Evolutionary conservation across 2,113 vertebrate species (phyloP).

Genomic region (Vulpes lagopus): DNA sequence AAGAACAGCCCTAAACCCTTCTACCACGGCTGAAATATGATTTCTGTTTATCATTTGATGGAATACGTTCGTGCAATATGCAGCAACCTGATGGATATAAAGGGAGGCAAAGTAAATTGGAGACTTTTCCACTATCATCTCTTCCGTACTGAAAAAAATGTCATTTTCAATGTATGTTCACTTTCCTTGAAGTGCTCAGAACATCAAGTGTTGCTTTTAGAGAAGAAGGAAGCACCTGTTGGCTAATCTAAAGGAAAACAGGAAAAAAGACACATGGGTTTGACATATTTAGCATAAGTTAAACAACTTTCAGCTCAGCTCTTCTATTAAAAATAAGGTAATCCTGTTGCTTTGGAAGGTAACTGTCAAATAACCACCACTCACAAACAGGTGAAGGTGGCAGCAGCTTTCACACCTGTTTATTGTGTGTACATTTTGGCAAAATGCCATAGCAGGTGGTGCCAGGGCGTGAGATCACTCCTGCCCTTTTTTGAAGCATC

Average conservation of each 20-base stretch:
- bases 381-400: neutral
- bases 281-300: neutral
- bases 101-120: neutral
- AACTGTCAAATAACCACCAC: neutral
- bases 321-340: neutral
- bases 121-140: neutral
- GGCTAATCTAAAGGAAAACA: conserved; percentile 5
- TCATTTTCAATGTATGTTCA: conserved; percentile 29
- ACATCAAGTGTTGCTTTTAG: neutral
- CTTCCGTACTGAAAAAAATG: conserved; percentile 2
- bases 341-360: neutral
- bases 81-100: neutral
- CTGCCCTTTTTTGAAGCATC: neutral
- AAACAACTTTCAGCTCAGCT: conserved; percentile 22
- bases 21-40: neutral
- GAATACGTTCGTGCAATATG: neutral
- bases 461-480: neutral
- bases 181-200: conserved; percentile 55
- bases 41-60: neutral
- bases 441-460: neutral
- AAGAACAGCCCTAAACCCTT: conserved; percentile 18
- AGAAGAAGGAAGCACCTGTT: neutral
- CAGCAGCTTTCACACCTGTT: neutral
- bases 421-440: neutral
- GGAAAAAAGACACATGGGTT: neutral